Conservation (phyloP, 2,888 invertebrate species). For the Conistra vaccinii region DNA sequence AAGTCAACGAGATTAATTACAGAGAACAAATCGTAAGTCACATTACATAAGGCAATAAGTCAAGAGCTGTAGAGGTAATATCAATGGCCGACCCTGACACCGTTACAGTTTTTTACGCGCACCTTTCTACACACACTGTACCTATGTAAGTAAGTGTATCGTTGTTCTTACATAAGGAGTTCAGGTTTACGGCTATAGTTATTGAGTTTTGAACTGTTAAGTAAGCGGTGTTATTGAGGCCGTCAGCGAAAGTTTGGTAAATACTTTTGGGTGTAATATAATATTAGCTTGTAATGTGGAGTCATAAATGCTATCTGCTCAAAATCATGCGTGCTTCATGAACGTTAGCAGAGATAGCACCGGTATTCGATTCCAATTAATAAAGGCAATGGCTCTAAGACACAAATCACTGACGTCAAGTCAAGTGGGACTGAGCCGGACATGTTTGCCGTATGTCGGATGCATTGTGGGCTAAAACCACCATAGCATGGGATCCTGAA, state of each 20-base stretch:
- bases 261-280: constrained; percentile 1
- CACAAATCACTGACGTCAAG: too few relatives aligned
- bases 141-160: constrained; percentile 36
- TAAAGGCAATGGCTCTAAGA: neutral
- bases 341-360: neutral
- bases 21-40: constrained; percentile 32
- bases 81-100: constrained; percentile 70
- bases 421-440: too few relatives aligned
- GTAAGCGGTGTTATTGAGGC: constrained; percentile 47
- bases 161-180: constrained; percentile 54
- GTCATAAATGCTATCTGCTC: neutral
- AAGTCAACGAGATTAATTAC: constrained; percentile 39
- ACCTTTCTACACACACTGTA: constrained; percentile 45
- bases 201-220: constrained; percentile 18
- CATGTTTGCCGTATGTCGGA: too few relatives aligned
- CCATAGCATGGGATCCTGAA: too few relatives aligned
- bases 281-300: constrained; percentile 5
- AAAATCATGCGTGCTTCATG: too few relatives aligned
- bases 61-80: constrained; percentile 34
- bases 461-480: too few relatives aligned
- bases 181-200: constrained; percentile 31
- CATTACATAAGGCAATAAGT: constrained; percentile 50
- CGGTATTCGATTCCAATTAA: neutral
- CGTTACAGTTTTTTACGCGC: constrained; percentile 62
- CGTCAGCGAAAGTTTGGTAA: constrained; percentile 24